Conservation (phyloP, 2,888 invertebrate genomes). For the Eurois occulta region DNA sequence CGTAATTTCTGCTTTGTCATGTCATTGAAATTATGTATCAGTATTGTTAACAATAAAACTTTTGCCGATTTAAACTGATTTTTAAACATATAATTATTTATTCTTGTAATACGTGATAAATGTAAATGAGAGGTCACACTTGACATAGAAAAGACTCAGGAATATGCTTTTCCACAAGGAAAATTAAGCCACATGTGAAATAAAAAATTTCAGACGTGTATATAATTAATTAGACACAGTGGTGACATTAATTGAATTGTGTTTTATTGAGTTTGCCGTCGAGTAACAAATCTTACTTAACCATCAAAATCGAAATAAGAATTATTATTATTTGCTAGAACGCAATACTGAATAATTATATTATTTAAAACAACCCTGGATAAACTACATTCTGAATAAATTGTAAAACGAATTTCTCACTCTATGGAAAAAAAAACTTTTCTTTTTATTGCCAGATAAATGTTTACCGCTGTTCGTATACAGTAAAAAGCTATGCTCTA, state of each 20-base stretch:
- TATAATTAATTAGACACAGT: neutral
- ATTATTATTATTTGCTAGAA: neutral
- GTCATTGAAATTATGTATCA: conserved; percentile 35
- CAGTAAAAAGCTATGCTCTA: conserved; percentile 23
- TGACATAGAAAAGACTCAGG: neutral
- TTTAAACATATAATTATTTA: conserved; percentile 6
- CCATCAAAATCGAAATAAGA: neutral
- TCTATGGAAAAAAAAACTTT: neutral
- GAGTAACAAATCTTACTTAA: neutral
- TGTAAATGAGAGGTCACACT: neutral
- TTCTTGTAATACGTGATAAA: neutral
- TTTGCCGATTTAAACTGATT: conserved; percentile 21
- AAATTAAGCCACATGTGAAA: neutral
- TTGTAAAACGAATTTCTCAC: neutral
- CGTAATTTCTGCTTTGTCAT: conserved; percentile 49
- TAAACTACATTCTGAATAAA: neutral
- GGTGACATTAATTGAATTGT: neutral
- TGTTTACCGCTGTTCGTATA: conserved; percentile 1
- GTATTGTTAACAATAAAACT: conserved; percentile 16
- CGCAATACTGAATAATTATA: neutral
- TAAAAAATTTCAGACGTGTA: neutral
- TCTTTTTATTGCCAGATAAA: neutral
- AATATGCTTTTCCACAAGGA: neutral
- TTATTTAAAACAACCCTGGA: neutral
- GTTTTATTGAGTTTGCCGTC: neutral